Base-by-base conservation (phyloP, 2,113 vertebrate species). In the Smithornis capensis region DNA sequence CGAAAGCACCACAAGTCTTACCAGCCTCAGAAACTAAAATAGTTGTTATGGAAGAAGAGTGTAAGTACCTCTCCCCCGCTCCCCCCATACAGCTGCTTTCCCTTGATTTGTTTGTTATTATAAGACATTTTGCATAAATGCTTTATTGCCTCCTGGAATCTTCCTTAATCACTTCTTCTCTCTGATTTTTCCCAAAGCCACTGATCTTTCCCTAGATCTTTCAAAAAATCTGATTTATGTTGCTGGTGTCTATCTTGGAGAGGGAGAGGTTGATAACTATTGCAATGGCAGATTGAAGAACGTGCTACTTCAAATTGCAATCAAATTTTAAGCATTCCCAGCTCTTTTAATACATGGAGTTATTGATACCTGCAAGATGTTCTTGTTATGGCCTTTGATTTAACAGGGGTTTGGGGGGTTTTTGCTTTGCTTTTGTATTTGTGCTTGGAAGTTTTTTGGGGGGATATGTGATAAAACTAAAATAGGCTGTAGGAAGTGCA, bases 31-130 rank as follows among this genome's bases (percentile, higher is more conserved):
- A 97, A 97, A 96, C 95, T 97, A 97, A 97, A 96, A 96, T 97
- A 97, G 95, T 97, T 97, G 91, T 97, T 96, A 97, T 97, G 95
- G 95, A 97, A 96, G 96, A 97, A 96, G 94, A 96, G 96, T 96
- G 96, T 97, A 97, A 97, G 95, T 97, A 97, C 94, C 74, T 83
- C 53, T 90, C 69, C 37, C 65, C 74, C 0, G 2, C 44, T 27
- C 23, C 40, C 40, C 44, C 50, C 40, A 6, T 63, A 68, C 17
- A 89, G 76, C 71, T 95, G 76, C 67, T 73, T 82, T 62, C 49
- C 62, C 19, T 37, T 89, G 10, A 71, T 73, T 95, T 95, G 29
- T 76, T 96, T 95, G 59, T 13, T 90, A 55, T 86, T 76, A 62
- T 87, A 69, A 88, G 45, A 69, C 59, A 42, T 80, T 92, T 74